phyloP scores from a whole-genome alignment of 2,797 vertebrate genomes.

The Pseudocheirus occidentalis region DNA sequence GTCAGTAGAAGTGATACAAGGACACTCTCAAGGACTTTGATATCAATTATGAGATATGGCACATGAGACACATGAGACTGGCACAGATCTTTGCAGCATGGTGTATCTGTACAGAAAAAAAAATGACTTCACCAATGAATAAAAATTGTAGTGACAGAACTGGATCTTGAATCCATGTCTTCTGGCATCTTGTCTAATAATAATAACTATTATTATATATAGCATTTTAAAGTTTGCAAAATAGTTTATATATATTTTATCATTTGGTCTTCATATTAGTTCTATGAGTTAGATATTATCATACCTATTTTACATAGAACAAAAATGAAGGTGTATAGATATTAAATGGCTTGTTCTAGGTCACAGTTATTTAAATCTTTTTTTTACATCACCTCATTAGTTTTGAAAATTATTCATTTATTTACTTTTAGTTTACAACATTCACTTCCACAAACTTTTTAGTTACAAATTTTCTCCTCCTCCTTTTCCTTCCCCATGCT shows the following conservation, averaged over 20 bases:
- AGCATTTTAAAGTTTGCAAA: neutral
- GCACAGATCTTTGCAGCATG: neutral
- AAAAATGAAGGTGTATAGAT: neutral
- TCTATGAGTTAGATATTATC: neutral
- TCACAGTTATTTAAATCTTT: neutral
- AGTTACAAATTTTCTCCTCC: no score
- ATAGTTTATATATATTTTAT: neutral
- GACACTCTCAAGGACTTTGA: no score
- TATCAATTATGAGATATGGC: no score
- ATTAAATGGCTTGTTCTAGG: neutral
- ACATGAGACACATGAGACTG: neutral
- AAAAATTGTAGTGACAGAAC: neutral
- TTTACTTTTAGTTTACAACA: no score
- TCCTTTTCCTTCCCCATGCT: no score
- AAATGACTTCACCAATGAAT: neutral
- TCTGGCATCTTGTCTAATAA: neutral
- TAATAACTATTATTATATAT: neutral
- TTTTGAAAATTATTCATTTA: no score
- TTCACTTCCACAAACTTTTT: no score
- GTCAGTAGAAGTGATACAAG: no score
- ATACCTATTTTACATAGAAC: neutral
- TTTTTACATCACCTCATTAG: no score
- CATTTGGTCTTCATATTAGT: neutral
- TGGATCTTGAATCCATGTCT: neutral
- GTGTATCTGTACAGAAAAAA: neutral